Conservation (phyloP, 2,113 vertebrate species). For the Ammodytes dubius region DNA sequence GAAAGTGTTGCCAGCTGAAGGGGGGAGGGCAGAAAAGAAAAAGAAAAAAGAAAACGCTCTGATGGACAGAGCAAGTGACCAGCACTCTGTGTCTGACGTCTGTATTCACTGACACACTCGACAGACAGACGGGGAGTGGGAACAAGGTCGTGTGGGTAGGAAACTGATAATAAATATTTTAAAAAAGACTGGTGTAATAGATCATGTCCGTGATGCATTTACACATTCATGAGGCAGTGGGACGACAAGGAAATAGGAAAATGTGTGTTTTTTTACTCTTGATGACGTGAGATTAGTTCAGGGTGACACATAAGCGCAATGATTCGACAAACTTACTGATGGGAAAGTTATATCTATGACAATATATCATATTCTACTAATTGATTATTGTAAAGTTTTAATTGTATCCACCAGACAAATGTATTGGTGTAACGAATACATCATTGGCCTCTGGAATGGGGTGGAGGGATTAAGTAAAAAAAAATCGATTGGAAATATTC, state of each 20-base stretch:
- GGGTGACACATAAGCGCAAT: conserved; percentile 10
- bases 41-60: conserved; percentile 21
- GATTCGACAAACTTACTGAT: neutral
- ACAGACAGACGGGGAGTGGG: conserved; percentile 43
- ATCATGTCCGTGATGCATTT: conserved; percentile 60
- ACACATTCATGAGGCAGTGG: conserved; percentile 57
- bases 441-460: neutral
- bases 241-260: conserved; percentile 44
- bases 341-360: neutral
- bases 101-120: conserved; percentile 51
- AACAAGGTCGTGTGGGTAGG: conserved; percentile 46
- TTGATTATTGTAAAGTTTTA: neutral
- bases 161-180: conserved; percentile 35
- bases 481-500: neutral
- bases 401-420: neutral
- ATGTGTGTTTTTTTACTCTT: too few species aligned
- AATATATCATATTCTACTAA: neutral
- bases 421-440: neutral
- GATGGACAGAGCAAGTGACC: conserved; percentile 32
- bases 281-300: neutral
- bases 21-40: conserved; percentile 1
- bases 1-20: conserved; percentile 46
- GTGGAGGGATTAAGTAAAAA: neutral
- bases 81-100: conserved; percentile 38
- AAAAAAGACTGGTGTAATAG: conserved; percentile 39